Evolutionary conservation across 2,113 vertebrate species (phyloP).

Genomic region (Etheostoma cragini): DNA sequence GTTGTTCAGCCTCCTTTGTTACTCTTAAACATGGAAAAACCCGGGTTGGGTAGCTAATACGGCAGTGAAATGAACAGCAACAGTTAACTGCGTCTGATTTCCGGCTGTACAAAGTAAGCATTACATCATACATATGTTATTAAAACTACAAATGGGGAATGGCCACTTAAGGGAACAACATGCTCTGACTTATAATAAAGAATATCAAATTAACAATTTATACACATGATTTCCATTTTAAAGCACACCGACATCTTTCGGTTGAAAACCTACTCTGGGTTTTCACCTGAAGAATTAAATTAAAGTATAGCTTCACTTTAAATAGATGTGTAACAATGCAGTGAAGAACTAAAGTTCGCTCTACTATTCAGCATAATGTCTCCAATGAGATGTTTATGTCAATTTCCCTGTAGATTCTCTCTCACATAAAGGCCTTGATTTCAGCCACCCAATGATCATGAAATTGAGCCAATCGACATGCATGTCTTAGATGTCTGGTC

Average conservation of each 20-base stretch:
- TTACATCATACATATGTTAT: not conserved
- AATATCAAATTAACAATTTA: constrained; percentile 5
- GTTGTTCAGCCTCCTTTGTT: constrained; percentile 54
- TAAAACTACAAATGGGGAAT: constrained; percentile 13
- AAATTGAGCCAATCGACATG: constrained; percentile 91
- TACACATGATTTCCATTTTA: constrained; percentile 3
- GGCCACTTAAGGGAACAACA: constrained; percentile 12
- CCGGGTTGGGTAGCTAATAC: constrained; percentile 20
- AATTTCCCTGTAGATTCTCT: constrained; percentile 90
- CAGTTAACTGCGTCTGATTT: not conserved
- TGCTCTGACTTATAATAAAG: constrained; percentile 5
- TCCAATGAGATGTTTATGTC: constrained; percentile 89
- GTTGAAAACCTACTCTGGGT: not conserved
- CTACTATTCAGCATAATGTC: constrained; percentile 57
- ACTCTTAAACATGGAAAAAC: constrained; percentile 20
- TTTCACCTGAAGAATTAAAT: constrained; percentile 30
- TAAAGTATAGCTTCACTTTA: constrained; percentile 48
- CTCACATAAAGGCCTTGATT: constrained; percentile 88
- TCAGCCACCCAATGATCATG: constrained; percentile 90
- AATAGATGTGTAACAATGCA: constrained; percentile 54
- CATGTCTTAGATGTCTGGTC: constrained; percentile 85
- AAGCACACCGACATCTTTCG: not conserved
- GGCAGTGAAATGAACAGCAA: constrained; percentile 15
- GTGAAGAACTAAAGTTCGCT: constrained; percentile 51
- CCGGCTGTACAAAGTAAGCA: constrained; percentile 10